Percentiles rank a stretch among this genome's conserved stretches.
Conservation (phyloP, 1,140 invertebrate genomes). For the Drosophila eugracilis region DNA sequence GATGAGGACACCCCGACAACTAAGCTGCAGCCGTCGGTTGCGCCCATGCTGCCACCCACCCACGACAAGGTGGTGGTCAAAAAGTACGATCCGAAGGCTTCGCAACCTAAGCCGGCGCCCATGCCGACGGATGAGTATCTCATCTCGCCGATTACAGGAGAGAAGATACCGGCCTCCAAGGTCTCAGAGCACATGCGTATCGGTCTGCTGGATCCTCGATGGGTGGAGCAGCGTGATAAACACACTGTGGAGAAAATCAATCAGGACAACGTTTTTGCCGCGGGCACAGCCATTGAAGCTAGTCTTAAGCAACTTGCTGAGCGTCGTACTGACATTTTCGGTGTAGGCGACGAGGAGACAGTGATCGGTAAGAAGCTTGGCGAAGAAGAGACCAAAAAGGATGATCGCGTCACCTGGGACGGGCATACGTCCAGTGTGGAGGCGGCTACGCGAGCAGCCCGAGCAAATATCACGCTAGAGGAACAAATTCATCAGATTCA, state of each 20-base stretch:
- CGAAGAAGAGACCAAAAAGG: slow-evolving; percentile 95
- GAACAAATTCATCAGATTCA: slow-evolving; percentile 99
- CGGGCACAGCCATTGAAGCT: slow-evolving; percentile 96
- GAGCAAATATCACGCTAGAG: slow-evolving; percentile 97
- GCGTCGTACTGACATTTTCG: slow-evolving; percentile 99
- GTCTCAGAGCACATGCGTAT: slow-evolving; percentile 99
- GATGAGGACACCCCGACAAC: slow-evolving; percentile 89
- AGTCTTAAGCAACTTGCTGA: slow-evolving; percentile 98
- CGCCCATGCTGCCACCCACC: slow-evolving; percentile 92
- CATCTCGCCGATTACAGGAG: slow-evolving; percentile 99
- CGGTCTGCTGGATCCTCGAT: slow-evolving; percentile 97
- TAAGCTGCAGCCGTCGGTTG: slow-evolving; percentile 85
- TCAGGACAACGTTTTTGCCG: slow-evolving; percentile 88
- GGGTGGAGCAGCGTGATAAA: slow-evolving; percentile 98
- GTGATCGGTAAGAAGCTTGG: slow-evolving; percentile 99
- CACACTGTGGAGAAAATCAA: slow-evolving; percentile 89
- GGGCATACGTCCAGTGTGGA: slow-evolving; percentile 98
- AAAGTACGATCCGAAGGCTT: slow-evolving; percentile 98
- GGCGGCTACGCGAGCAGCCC: slow-evolving; percentile 94
- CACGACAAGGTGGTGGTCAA: slow-evolving; percentile 98
- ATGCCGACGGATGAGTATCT: slow-evolving; percentile 94
- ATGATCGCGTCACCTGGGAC: slow-evolving; percentile 98
- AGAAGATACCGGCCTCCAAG: slow-evolving; percentile 98
- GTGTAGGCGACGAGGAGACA: slow-evolving; percentile 98
- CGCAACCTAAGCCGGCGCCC: slow-evolving; percentile 86